phyloP scores from a whole-genome alignment of 2,888 invertebrate species.

The Argyresthia albistria region DNA sequence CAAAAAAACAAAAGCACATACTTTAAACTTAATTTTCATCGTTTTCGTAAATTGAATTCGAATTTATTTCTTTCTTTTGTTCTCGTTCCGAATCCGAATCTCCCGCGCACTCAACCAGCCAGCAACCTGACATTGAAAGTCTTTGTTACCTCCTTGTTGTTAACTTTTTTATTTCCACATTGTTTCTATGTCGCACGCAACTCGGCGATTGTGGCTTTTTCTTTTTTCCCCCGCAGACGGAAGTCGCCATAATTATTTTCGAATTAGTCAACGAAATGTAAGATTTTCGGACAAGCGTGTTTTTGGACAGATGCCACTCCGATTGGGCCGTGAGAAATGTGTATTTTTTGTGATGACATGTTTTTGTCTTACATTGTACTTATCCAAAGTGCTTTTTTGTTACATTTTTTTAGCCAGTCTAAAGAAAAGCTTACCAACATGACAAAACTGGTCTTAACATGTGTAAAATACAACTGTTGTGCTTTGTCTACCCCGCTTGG shows the following conservation, averaged over 20 bases:
- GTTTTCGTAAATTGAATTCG: too few species aligned
- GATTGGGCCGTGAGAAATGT: neutral
- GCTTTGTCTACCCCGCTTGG: too few species aligned
- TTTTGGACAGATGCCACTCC: neutral
- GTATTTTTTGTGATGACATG: neutral
- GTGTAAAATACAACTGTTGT: too few species aligned
- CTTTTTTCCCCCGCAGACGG: slow-evolving; percentile 35
- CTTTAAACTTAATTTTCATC: too few species aligned
- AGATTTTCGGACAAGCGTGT: slow-evolving; percentile 17
- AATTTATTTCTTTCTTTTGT: too few species aligned
- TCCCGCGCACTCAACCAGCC: neutral
- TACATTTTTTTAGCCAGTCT: neutral
- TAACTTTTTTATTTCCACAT: slow-evolving; percentile 16
- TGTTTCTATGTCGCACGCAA: slow-evolving; percentile 56
- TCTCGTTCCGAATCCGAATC: neutral
- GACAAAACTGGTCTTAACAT: too few species aligned
- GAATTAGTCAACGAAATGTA: slow-evolving; percentile 32
- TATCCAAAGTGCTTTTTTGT: neutral
- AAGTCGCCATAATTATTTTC: slow-evolving; percentile 60
- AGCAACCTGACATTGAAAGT: neutral
- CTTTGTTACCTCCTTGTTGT: neutral
- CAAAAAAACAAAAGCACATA: too few species aligned
- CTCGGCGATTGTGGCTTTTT: slow-evolving; percentile 53
- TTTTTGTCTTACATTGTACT: neutral
- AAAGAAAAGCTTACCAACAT: too few species aligned